Evolutionary conservation across 2,797 vertebrate species (phyloP).

Genomic region (Trachops cirrhosus): DNA sequence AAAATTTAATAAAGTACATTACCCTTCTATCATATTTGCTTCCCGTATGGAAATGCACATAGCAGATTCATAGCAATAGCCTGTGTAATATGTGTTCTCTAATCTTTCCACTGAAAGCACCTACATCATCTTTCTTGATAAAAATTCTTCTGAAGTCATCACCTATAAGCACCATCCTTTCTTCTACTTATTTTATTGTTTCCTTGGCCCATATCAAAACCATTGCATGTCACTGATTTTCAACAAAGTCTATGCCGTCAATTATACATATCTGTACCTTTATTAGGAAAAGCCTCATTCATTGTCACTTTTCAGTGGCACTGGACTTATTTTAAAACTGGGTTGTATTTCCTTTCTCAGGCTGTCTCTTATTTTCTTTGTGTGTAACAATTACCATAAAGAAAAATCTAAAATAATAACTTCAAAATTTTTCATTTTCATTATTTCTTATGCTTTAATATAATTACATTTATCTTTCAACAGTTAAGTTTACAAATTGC

Average conservation of each 20-base stretch:
- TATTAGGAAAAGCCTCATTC: not conserved
- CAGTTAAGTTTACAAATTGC: not conserved
- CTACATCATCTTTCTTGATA: not conserved
- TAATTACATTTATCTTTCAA: not conserved
- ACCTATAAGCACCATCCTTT: not conserved
- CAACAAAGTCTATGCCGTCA: not conserved
- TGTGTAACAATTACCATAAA: not conserved
- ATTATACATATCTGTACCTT: not conserved
- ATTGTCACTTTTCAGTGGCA: not conserved
- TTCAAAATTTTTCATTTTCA: not conserved
- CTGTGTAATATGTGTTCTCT: not conserved
- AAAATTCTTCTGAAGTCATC: not conserved
- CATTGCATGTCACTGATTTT: not conserved
- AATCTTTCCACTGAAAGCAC: not conserved
- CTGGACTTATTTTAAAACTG: not conserved
- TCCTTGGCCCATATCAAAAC: not conserved
- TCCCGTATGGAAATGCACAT: not conserved
- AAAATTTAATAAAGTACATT: slow-evolving; percentile 16
- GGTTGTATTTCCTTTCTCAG: not conserved
- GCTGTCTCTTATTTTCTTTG: not conserved
- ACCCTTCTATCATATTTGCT: slow-evolving; percentile 20
- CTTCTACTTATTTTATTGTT: not conserved
- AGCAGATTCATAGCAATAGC: not conserved
- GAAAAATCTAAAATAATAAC: not conserved
- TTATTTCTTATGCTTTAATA: not conserved